Evolutionary conservation across 2,797 vertebrate genomes (phyloP).

Genomic region (Coilia nasus): DNA sequence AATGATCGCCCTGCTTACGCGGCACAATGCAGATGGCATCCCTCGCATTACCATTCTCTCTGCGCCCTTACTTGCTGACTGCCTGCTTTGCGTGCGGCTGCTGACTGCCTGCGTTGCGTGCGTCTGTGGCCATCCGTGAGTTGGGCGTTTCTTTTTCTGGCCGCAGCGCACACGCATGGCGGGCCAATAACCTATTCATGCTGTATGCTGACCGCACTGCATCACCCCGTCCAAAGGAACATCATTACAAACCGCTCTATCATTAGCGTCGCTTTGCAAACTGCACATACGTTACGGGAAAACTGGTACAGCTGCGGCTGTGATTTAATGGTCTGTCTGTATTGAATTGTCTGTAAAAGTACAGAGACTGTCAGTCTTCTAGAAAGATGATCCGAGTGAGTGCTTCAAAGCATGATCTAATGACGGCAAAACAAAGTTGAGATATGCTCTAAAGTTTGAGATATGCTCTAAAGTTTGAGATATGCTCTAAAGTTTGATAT

Average conservation of each 20-base stretch:
- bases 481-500: too few relatives aligned
- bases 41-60: neutral
- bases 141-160: neutral
- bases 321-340: too few relatives aligned
- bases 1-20: neutral
- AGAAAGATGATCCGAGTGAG: too few relatives aligned
- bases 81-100: neutral
- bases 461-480: too few relatives aligned
- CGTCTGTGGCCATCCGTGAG: neutral
- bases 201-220: neutral
- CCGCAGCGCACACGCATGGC: neutral
- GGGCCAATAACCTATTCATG: neutral
- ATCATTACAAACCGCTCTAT: neutral
- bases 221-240: conserved; percentile 2
- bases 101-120: neutral
- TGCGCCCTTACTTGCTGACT: neutral
- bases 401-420: too few relatives aligned
- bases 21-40: neutral
- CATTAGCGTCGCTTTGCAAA: neutral
- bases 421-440: too few relatives aligned
- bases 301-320: too few relatives aligned
- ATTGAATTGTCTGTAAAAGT: too few relatives aligned
- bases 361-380: too few relatives aligned
- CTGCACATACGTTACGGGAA: neutral
- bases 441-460: too few relatives aligned